These are phyloP conservation scores for Gnatocerus cornutus DNA, from an alignment of 2,888 invertebrate species.

Conservation along the genomic window DNA sequence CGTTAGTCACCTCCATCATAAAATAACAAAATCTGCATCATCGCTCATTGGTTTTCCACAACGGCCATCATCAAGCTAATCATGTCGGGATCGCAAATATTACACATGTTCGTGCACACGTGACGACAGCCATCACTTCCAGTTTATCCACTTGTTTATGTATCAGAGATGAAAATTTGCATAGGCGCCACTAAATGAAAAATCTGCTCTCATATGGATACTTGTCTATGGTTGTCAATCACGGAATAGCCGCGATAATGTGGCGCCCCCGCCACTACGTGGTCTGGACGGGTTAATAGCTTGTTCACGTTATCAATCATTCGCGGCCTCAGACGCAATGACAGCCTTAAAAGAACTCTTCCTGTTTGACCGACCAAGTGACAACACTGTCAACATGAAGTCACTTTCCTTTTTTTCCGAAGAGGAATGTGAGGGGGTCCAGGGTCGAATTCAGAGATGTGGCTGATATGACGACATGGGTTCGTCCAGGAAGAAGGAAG, in stretches of 20 bases:
- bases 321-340: conserved; percentile 45
- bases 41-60: background rate
- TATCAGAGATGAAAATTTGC: conserved; percentile 37
- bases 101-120: conserved; percentile 14
- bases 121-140: conserved; percentile 1
- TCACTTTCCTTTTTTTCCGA: conserved; percentile 20
- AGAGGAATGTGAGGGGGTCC: conserved; percentile 6
- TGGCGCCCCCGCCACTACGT: conserved; percentile 55
- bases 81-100: background rate
- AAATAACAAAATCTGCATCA: too few species aligned
- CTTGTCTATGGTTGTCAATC: conserved; percentile 44
- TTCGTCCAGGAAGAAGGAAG: too few species aligned
- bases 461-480: too few species aligned
- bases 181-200: conserved; percentile 41
- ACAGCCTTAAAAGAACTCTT: conserved; percentile 42
- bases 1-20: too few species aligned
- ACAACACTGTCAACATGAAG: conserved; percentile 33
- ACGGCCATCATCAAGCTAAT: background rate
- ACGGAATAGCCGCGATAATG: conserved; percentile 46
- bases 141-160: conserved; percentile 29
- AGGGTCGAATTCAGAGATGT: background rate
- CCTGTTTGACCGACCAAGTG: conserved; percentile 40
- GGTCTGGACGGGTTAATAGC: conserved; percentile 57
- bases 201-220: conserved; percentile 39
- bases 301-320: conserved; percentile 58